phyloP scores from a whole-genome alignment of 2,888 invertebrate species.

The Serrognathus titanus region DNA sequence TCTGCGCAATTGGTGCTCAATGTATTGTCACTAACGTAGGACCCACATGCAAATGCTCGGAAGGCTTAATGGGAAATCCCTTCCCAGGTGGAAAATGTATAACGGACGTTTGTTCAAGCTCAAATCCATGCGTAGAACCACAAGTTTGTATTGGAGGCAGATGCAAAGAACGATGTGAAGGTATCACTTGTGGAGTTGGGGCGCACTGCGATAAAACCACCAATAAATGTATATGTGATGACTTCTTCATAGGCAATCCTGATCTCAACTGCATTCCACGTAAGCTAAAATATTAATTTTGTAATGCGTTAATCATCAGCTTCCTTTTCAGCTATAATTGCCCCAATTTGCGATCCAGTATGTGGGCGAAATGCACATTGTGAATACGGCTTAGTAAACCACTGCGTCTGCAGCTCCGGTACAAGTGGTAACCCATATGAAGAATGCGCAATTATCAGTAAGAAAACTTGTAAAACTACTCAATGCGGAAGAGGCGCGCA shows the following conservation, averaged over 20 bases:
- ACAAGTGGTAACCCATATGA: constrained; percentile 85
- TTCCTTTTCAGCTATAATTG: constrained; percentile 63
- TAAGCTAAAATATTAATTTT: constrained; percentile 53
- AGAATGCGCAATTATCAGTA: constrained; percentile 70
- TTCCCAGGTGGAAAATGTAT: constrained; percentile 85
- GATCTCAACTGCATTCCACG: constrained; percentile 88
- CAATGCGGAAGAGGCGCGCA: constrained; percentile 59
- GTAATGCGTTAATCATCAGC: constrained; percentile 20
- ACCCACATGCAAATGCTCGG: constrained; percentile 84
- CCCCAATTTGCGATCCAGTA: constrained; percentile 73
- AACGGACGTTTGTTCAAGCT: constrained; percentile 76
- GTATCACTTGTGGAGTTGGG: constrained; percentile 82
- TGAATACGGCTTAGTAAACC: constrained; percentile 72
- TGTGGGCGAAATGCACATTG: constrained; percentile 86
- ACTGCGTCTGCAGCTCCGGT: constrained; percentile 80
- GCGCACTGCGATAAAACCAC: constrained; percentile 78
- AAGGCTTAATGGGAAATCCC: constrained; percentile 84
- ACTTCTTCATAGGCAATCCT: constrained; percentile 85
- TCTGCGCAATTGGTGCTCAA: constrained; percentile 79
- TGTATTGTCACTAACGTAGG: constrained; percentile 82
- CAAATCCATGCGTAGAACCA: constrained; percentile 72
- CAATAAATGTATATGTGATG: constrained; percentile 83
- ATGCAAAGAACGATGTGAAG: constrained; percentile 85
- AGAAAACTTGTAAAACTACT: constrained; percentile 26
- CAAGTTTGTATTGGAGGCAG: constrained; percentile 82